Conservation (phyloP, 2,888 invertebrate species). For the Arge pagana region DNA sequence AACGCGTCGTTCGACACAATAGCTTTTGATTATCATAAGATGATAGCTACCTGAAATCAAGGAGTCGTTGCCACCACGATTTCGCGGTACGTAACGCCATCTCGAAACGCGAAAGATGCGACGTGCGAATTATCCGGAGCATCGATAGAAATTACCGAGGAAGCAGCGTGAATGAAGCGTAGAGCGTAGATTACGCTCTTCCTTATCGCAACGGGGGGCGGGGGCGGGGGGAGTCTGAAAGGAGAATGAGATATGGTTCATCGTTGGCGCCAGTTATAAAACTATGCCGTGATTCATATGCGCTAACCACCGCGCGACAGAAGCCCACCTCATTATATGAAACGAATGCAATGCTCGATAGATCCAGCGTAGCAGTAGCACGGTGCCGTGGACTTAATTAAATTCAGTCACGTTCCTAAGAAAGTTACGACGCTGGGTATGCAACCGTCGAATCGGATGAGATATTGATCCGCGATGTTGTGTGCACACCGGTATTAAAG, state of each 20-base stretch:
- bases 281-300: slow-evolving; percentile 21
- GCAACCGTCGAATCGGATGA: slow-evolving; percentile 1
- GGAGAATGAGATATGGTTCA: too few relatives aligned
- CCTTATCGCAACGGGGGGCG: too few relatives aligned
- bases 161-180: too few relatives aligned
- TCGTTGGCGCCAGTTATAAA: slow-evolving; percentile 14
- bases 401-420: slow-evolving; percentile 24
- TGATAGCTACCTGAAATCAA: too few relatives aligned
- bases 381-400: slow-evolving; percentile 13
- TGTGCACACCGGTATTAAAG: not conserved
- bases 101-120: too few relatives aligned
- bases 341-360: slow-evolving; percentile 16
- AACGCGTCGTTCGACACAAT: slow-evolving; percentile 17
- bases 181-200: too few relatives aligned
- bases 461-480: slow-evolving; percentile 9
- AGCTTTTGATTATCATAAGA: too few relatives aligned
- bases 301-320: slow-evolving; percentile 11
- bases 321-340: slow-evolving; percentile 22
- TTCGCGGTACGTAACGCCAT: too few relatives aligned
- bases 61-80: too few relatives aligned
- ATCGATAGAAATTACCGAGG: too few relatives aligned
- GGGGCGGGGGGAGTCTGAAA: too few relatives aligned
- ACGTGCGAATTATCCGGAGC: too few relatives aligned
- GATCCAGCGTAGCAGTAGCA: not conserved
- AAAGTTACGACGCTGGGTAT: slow-evolving; percentile 16